These are phyloP conservation scores for Paratilapia polleni DNA, from an alignment of 2,113 vertebrate species.

Conservation along the genomic window DNA sequence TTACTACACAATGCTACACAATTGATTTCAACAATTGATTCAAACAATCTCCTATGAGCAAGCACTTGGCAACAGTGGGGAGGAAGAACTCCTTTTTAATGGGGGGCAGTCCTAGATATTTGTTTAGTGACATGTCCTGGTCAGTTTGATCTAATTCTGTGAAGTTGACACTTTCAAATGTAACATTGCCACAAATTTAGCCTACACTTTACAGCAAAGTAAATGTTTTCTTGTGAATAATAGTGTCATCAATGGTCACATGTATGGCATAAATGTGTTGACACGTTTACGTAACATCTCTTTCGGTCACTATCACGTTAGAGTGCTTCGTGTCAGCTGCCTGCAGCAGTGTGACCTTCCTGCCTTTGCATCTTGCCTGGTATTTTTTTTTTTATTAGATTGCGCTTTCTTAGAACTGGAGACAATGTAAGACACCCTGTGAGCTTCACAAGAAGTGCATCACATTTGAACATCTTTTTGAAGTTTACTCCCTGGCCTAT, in stretches of 20 bases:
- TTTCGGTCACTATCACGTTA: conserved; percentile 25
- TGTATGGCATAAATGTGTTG: neutral
- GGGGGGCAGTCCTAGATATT: neutral
- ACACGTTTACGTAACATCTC: neutral
- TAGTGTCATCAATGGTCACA: neutral
- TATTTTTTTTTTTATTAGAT: conserved; percentile 35
- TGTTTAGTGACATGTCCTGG: neutral
- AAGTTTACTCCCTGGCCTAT: neutral
- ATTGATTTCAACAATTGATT: too few relatives aligned
- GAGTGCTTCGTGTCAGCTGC: conserved; percentile 17
- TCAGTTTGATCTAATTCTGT: neutral
- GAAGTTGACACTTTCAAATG: neutral
- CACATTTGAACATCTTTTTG: conserved; percentile 29
- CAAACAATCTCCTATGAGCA: neutral
- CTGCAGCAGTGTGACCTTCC: conserved; percentile 52
- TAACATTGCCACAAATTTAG: neutral
- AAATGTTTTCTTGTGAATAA: neutral
- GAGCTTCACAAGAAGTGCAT: conserved; percentile 17
- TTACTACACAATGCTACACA: neutral
- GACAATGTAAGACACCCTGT: conserved; percentile 3
- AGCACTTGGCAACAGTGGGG: neutral
- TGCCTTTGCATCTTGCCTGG: neutral
- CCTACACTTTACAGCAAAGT: neutral
- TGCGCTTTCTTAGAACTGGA: conserved; percentile 29
- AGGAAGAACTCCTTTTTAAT: neutral